Conservation (phyloP, 1,140 invertebrate species). For the fruit fly (Drosophila melanogaster) region Release_6_plus_ISO1_MT NT_037436.4:12425501-12426000, state of each 20-base stretch:
- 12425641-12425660: too few species aligned
- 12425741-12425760: not conserved
- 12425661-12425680: too few species aligned
- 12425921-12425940: not conserved
- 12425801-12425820: conserved; percentile 3
- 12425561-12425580: too few species aligned
- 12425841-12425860: conserved; percentile 3
- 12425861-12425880: not conserved
- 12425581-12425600: too few species aligned
- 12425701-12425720: too few species aligned
- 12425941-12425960: conserved; percentile 3
- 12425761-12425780: not conserved
- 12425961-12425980: conserved; percentile 20
- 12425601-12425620: too few species aligned
- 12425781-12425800: conserved; percentile 13
- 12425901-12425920: conserved; percentile 19
- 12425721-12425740: not conserved
- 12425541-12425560: not conserved
- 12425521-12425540: conserved; percentile 88
- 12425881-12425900: conserved; percentile 43
- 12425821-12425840: conserved; percentile 12
- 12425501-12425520: conserved; percentile 95
- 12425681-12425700: too few species aligned
- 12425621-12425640: too few species aligned
- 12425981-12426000: conserved; percentile 30